Percentiles rank a stretch among this genome's conserved stretches.
Evolutionary conservation across 2,888 invertebrate species (phyloP).

Genomic region (Dilophus febrilis): DNA sequence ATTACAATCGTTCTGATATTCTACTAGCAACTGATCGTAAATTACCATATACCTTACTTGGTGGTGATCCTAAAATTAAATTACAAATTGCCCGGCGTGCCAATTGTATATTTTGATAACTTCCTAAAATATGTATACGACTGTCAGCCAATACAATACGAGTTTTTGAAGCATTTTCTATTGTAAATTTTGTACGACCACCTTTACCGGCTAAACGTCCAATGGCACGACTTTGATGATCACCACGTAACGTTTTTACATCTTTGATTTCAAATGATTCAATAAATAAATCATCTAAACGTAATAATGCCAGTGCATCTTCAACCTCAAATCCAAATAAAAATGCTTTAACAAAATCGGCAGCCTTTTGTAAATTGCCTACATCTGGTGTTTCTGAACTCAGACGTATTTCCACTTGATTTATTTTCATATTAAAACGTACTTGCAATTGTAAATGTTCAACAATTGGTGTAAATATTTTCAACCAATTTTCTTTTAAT

Average conservation of each 20-base stretch:
- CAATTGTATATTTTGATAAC: conserved; percentile 89
- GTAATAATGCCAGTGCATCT: conserved; percentile 83
- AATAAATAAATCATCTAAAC: conserved; percentile 91
- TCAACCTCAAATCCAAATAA: conserved; percentile 92
- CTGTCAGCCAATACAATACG: conserved; percentile 93
- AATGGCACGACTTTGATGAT: conserved; percentile 88
- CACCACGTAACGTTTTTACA: conserved; percentile 87
- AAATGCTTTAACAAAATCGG: conserved; percentile 96
- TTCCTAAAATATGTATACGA: conserved; percentile 93
- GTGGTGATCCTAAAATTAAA: conserved; percentile 90
- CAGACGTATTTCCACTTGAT: conserved; percentile 43
- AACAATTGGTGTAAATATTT: conserved; percentile 90
- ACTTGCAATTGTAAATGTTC: conserved; percentile 89
- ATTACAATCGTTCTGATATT: conserved; percentile 65
- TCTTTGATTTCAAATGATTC: conserved; percentile 96
- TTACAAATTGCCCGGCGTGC: conserved; percentile 92
- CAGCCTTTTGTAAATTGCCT: conserved; percentile 86
- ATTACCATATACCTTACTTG: conserved; percentile 95
- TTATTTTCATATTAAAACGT: conserved; percentile 79
- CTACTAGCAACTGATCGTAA: conserved; percentile 71
- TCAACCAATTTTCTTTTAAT: conserved; percentile 90
- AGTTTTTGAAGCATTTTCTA: conserved; percentile 97
- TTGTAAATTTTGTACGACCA: conserved; percentile 92
- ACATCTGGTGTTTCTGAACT: conserved; percentile 50
- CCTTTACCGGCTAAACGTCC: conserved; percentile 93